Evolutionary conservation across 2,888 invertebrate genomes (phyloP).

Genomic region (Amblyteles armatorius): DNA sequence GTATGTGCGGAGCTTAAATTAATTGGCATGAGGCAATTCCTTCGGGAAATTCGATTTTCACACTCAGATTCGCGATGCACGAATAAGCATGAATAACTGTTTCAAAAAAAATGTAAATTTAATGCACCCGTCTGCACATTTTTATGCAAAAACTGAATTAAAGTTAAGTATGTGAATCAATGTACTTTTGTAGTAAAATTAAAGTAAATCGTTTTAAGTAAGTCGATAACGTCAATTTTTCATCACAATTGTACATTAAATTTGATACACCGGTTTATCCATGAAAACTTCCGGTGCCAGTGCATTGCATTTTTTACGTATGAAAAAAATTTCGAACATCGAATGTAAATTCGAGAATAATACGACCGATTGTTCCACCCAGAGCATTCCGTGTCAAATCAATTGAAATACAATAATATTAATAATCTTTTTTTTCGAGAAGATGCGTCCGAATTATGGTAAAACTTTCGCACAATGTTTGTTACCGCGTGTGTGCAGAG

Average conservation of each 20-base stretch:
- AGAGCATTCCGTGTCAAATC: not conserved
- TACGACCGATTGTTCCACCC: not conserved
- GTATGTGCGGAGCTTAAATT: not conserved
- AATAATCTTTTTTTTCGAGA: not conserved
- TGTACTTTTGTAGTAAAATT: too few relatives aligned
- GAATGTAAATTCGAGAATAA: not conserved
- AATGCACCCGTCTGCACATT: too few relatives aligned
- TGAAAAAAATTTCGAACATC: not conserved
- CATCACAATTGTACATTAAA: too few relatives aligned
- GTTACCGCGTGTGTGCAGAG: not conserved
- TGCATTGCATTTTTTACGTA: too few relatives aligned
- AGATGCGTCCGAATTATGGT: not conserved
- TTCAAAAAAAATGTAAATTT: too few relatives aligned
- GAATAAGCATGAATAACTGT: conserved; percentile 17
- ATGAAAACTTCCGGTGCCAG: too few relatives aligned
- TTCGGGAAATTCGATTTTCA: not conserved
- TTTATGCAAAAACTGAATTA: too few relatives aligned
- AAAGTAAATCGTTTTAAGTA: too few relatives aligned
- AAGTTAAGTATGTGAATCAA: too few relatives aligned
- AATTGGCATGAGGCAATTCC: too few relatives aligned
- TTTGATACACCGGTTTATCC: too few relatives aligned
- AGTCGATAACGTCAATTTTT: too few relatives aligned
- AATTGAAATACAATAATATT: not conserved
- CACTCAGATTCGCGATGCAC: conserved; percentile 28
- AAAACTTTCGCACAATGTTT: not conserved